Evolutionary conservation across 2,888 invertebrate genomes (phyloP).

Genomic region (Serrognathus titanus): DNA sequence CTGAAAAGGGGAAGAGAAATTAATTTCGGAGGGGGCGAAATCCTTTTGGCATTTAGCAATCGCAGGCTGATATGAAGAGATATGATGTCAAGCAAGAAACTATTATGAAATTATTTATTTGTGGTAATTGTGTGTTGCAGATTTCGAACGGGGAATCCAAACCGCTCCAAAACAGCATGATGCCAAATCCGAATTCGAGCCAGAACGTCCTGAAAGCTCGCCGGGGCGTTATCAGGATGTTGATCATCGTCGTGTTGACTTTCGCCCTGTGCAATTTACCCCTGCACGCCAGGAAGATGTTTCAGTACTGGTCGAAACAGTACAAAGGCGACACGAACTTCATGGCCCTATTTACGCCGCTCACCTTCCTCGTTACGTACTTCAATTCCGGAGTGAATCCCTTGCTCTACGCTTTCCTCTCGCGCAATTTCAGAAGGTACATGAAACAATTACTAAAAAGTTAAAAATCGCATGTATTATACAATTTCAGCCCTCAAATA

Average conservation of each 20-base stretch:
- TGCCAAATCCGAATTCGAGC: constrained; percentile 63
- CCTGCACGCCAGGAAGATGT: constrained; percentile 83
- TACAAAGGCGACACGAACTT: constrained; percentile 67
- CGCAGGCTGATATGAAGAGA: no score
- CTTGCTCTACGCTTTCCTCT: constrained; percentile 82
- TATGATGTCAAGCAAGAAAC: neutral
- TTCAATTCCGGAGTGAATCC: constrained; percentile 91
- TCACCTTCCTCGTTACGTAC: constrained; percentile 83
- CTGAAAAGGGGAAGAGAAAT: no score
- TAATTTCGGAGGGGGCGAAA: no score
- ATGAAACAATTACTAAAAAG: no score
- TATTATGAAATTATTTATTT: neutral
- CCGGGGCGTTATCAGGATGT: constrained; percentile 82
- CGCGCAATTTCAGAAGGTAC: constrained; percentile 56
- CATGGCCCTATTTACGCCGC: constrained; percentile 75
- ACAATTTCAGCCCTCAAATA: no score
- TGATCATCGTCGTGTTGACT: constrained; percentile 82
- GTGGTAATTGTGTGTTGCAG: neutral
- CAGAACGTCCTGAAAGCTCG: constrained; percentile 76
- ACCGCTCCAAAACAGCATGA: constrained; percentile 45
- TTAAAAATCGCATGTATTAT: no score
- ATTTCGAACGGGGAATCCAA: constrained; percentile 34
- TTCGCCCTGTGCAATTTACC: constrained; percentile 89
- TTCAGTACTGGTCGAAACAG: constrained; percentile 69
- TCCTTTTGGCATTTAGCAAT: no score